Percentiles rank a stretch among this genome's conserved stretches.
Conservation (phyloP, 2,797 vertebrate species). For the Melanogrammus aeglefinus region DNA sequence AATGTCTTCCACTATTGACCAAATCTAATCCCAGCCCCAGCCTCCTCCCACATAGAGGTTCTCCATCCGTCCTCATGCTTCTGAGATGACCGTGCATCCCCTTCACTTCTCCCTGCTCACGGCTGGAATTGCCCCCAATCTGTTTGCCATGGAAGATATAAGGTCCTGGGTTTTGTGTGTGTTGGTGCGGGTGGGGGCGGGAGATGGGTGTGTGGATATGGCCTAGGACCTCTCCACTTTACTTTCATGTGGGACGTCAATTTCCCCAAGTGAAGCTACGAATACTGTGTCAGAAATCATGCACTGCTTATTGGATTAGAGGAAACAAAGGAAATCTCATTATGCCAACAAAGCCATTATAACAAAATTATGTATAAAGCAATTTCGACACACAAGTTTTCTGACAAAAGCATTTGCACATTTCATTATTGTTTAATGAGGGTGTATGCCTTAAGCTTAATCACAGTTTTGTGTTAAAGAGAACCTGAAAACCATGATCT, state of each 20-base stretch:
- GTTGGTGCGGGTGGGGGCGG: not conserved
- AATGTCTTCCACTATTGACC: not conserved
- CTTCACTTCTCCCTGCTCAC: not conserved
- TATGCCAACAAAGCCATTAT: not conserved
- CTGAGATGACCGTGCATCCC: not conserved
- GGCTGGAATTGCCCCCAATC: not conserved
- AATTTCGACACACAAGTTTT: not conserved
- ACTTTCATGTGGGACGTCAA: not conserved
- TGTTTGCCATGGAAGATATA: not conserved
- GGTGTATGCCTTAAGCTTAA: not conserved
- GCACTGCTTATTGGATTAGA: not conserved
- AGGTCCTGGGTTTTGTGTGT: not conserved
- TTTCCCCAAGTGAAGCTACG: not conserved
- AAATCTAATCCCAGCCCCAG: not conserved
- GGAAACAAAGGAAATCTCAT: not conserved
- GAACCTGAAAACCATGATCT: not conserved
- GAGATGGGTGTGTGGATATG: not conserved
- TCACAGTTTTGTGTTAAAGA: not conserved
- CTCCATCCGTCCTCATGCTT: not conserved
- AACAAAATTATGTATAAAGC: not conserved
- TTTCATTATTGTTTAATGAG: slow-evolving; percentile 1
- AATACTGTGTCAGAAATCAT: not conserved
- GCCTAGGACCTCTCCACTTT: not conserved
- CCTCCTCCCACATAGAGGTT: not conserved
- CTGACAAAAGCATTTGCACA: not conserved